Evolutionary conservation across 1,140 invertebrate species (phyloP).

Genomic region (Hermetia illucens): DNA sequence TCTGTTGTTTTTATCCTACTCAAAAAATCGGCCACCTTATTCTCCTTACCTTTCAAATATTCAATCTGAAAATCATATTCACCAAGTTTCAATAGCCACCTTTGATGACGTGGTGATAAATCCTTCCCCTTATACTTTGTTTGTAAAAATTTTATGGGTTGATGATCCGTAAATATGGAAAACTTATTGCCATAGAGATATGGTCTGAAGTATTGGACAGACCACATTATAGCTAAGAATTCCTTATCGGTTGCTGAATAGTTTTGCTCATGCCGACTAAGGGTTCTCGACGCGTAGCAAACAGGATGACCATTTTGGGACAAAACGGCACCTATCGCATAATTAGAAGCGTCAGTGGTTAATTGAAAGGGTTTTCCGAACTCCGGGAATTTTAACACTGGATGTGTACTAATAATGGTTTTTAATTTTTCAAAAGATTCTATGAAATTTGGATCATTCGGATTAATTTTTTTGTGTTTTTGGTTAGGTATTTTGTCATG

Average conservation of each 20-base stretch:
- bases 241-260: constrained; percentile 33
- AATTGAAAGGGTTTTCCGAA: too few species aligned
- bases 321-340: constrained; percentile 20
- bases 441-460: neutral
- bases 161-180: constrained; percentile 26
- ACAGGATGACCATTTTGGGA: constrained; percentile 18
- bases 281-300: constrained; percentile 21
- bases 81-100: constrained; percentile 35
- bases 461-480: constrained; percentile 7
- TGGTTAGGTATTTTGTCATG: neutral
- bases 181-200: constrained; percentile 19
- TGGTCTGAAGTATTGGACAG: constrained; percentile 25
- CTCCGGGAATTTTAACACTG: too few species aligned
- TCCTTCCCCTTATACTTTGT: constrained; percentile 30
- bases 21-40: too few species aligned
- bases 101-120: constrained; percentile 25
- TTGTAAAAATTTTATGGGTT: constrained; percentile 20
- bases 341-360: constrained; percentile 14
- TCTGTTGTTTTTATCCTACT: too few species aligned
- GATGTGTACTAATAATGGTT: too few species aligned
- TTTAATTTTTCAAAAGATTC: too few species aligned
- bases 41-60: constrained; percentile 20
- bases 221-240: constrained; percentile 27
- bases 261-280: constrained; percentile 25
- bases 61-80: constrained; percentile 28